Percentiles rank a stretch among this genome's conserved stretches.
phyloP scores from a whole-genome alignment of 2,888 invertebrate species.

The Trichopoda pennipes region DNA sequence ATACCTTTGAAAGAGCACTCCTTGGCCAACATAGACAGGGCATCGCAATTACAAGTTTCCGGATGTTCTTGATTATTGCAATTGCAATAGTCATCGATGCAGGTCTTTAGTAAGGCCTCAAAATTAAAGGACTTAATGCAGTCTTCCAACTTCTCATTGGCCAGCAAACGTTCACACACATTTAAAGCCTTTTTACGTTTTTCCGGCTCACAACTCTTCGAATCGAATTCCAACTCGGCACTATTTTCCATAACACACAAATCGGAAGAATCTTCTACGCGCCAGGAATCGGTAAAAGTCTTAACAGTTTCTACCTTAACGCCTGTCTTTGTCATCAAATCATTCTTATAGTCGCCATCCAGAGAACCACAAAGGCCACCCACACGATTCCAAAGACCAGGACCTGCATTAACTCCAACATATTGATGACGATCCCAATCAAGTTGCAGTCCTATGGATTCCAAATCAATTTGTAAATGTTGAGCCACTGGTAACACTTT shows the following conservation, averaged over 20 bases:
- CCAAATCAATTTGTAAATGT: conserved; percentile 86
- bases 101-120: conserved; percentile 86
- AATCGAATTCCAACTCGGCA: conserved; percentile 75
- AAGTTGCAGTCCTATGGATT: conserved; percentile 85
- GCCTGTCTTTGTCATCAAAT: conserved; percentile 85
- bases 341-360: conserved; percentile 87
- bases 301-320: conserved; percentile 79
- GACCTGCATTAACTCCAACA: conserved; percentile 85
- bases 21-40: conserved; percentile 88
- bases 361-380: conserved; percentile 91
- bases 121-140: conserved; percentile 87
- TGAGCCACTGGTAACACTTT: conserved; percentile 87
- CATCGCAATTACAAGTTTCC: conserved; percentile 88
- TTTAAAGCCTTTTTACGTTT: conserved; percentile 81
- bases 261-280: conserved; percentile 75
- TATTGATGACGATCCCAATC: conserved; percentile 89
- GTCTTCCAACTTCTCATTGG: conserved; percentile 84
- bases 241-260: conserved; percentile 77
- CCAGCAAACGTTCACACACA: conserved; percentile 85
- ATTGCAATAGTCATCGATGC: conserved; percentile 90
- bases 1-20: conserved; percentile 87
- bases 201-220: conserved; percentile 74
- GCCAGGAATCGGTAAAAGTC: conserved; percentile 80
- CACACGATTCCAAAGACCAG: conserved; percentile 88
- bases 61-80: conserved; percentile 83